These are phyloP conservation scores for Myotis vivesi DNA, from an alignment of 2,797 vertebrate species.

Conservation along the genomic window DNA sequence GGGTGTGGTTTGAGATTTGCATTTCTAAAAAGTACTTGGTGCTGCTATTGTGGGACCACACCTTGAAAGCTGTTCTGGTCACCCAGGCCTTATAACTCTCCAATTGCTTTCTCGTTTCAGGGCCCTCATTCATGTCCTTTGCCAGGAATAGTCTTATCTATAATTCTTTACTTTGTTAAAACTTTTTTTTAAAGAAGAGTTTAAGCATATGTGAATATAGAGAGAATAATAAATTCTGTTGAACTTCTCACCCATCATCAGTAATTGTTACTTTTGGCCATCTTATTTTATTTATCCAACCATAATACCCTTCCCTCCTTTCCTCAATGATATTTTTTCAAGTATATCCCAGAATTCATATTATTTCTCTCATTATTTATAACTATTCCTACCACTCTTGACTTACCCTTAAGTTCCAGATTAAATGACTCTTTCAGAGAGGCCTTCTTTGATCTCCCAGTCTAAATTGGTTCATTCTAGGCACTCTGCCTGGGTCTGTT, in stretches of 20 bases:
- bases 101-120: neutral
- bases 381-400: neutral
- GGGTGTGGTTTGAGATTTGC: neutral
- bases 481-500: neutral
- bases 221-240: neutral
- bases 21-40: neutral
- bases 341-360: neutral
- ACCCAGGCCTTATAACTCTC: neutral
- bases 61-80: neutral
- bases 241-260: neutral
- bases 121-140: neutral
- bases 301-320: neutral
- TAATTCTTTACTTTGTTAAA: neutral
- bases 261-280: neutral
- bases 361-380: neutral
- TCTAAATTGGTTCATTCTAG: neutral
- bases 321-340: neutral
- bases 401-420: neutral
- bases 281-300: neutral
- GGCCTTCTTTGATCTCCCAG: neutral
- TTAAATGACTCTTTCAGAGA: neutral
- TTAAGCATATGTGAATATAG: neutral
- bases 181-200: neutral
- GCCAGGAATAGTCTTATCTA: neutral
- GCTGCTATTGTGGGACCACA: neutral